Conservation (phyloP, 2,797 vertebrate species). For the Botia almorhae region DNA sequence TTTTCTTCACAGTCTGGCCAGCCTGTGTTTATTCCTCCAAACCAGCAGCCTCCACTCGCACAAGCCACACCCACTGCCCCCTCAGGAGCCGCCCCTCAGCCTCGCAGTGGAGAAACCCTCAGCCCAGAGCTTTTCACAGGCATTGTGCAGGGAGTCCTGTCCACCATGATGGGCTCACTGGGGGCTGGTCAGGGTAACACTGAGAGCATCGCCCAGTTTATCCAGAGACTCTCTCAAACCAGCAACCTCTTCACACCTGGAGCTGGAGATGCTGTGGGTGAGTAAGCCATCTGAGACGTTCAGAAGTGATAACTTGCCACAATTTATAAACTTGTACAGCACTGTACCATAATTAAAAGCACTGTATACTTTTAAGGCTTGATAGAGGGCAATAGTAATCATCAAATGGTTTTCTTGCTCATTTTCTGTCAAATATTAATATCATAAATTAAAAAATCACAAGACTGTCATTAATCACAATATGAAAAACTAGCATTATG, state of each 20-base stretch:
- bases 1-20: conserved; percentile 68
- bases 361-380: neutral
- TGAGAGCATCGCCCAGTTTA: conserved; percentile 92
- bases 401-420: neutral
- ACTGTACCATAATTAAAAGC: neutral
- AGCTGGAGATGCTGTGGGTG: conserved; percentile 86
- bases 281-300: conserved; percentile 47
- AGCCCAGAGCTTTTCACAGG: conserved; percentile 91
- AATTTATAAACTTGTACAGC: neutral
- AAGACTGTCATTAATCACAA: too few species aligned
- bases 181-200: conserved; percentile 86
- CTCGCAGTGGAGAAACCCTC: conserved; percentile 75
- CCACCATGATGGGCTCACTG: conserved; percentile 89
- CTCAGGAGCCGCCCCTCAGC: conserved; percentile 48
- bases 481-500: too few species aligned
- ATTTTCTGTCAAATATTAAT: too few species aligned
- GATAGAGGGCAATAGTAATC: neutral
- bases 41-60: conserved; percentile 44
- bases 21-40: conserved; percentile 61
- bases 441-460: too few species aligned
- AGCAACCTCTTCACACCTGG: conserved; percentile 90
- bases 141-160: conserved; percentile 89
- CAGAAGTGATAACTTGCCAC: too few species aligned
- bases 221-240: conserved; percentile 89
- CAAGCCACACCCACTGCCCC: conserved; percentile 56